These are phyloP conservation scores for Donacobius atricapilla DNA, from an alignment of 2,113 vertebrate species.

Conservation along the genomic window DNA sequence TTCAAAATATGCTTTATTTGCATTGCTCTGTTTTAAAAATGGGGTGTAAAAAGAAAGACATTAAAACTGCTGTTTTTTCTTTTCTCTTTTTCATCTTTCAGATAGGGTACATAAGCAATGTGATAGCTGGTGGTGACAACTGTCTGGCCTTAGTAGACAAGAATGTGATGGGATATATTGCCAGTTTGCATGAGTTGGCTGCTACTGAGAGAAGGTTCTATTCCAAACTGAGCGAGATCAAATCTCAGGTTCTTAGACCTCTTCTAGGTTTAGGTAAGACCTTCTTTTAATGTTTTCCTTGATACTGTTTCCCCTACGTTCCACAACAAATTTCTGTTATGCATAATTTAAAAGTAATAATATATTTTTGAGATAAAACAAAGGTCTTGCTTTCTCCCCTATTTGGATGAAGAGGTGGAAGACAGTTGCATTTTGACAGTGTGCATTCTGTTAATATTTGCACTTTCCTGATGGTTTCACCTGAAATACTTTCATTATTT, in stretches of 20 bases:
- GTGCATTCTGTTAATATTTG: neutral
- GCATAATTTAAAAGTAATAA: neutral
- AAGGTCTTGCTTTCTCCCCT: neutral
- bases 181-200: conserved; percentile 91
- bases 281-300: neutral
- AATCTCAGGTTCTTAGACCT: conserved; percentile 87
- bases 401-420: neutral
- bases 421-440: neutral
- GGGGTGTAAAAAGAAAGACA: neutral
- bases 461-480: neutral
- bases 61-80: neutral
- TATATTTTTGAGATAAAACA: neutral
- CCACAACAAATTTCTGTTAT: neutral
- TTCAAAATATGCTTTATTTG: neutral
- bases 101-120: conserved; percentile 90
- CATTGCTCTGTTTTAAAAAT: neutral
- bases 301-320: neutral
- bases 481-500: neutral
- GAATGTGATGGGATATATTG: conserved; percentile 92
- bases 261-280: conserved; percentile 88
- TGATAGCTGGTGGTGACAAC: conserved; percentile 83
- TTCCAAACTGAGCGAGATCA: conserved; percentile 85
- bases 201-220: conserved; percentile 91
- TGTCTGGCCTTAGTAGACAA: conserved; percentile 85
- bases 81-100: conserved; percentile 59